Base-by-base conservation (phyloP, 2,797 vertebrate genomes). In the Protosalanx chinensis region DNA sequence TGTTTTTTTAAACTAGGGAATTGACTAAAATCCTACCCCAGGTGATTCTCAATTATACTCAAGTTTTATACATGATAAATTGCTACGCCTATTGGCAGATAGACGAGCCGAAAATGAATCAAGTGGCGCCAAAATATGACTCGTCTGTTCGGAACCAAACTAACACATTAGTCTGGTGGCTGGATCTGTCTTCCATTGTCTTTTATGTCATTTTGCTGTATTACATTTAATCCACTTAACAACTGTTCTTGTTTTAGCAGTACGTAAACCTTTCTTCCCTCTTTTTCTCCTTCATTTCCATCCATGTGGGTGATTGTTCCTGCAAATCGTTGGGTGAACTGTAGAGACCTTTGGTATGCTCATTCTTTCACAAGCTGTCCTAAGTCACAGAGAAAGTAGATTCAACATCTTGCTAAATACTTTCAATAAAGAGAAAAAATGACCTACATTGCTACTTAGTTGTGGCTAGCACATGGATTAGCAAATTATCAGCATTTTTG, bases 341-440 rank as follows among this genome's bases (percentile, higher is more conserved):
- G 86, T 95, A 96, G 95, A 96, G 93, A 94, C 93, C 83, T 95
- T 96, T 95, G 95, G 95, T 96, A 96, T 89, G 95, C 92, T 93
- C 83, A 91, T 92, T 91, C 90, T 90, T 94, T 91, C 89, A 90
- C 88, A 91, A 90, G 92, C 82, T 63, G 75, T 92, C 93, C 91
- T 85, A 85, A 93, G 91, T 95, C 93, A 94, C 84, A 91, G 93
- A 93, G 61, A 72, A 79, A 64, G 35, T 16, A 30, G 33, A 63
- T 3, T 29, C 16, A 61, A 62, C 20, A 53, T 49, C 4, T 20
- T 27, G 32, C 33, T 10, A 32, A 16, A 32, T 66, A 67, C 16
- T 18, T 18, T 30, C 1, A n/a, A 29, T 13, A 18, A 51, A 30
- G 18, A 20, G n/a, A 12, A 15, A 27, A 66, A 66, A 27, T 4